Evolutionary conservation across 1,140 invertebrate genomes (phyloP), one percentile per base, ranked within the genome.

Genomic region (Drosophila kohkoa): DNA sequence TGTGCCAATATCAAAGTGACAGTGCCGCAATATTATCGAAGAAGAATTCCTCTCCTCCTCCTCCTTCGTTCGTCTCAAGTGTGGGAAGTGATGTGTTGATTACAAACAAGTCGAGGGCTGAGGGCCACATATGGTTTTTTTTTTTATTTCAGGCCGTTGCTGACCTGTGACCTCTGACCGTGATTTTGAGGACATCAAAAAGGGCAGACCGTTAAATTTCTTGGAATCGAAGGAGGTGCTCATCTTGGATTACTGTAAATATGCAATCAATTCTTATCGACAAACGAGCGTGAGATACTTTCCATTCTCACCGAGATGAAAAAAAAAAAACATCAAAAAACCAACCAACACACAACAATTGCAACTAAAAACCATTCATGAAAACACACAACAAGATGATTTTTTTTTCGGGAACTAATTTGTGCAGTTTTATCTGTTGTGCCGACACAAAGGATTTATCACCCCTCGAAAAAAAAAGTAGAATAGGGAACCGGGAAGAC

Each of bases 71-170:
- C n/a, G 35, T 13, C 43, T 43, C 66, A 41, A 69, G 73, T 63
- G 67, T 75, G 73, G 73, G 59, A 75, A 70, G 62, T 74, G 65
- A 75, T 71, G 73, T 75, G 73, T 71, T 75, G 73, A 75, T 75
- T 71, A 75, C 67, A 75, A 75, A 64, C 58, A 75, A 67, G 30
- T 28, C 68, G 59, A 46, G 49, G 13, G 48, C 32, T 15, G 20
- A 35, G 35, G 43, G 30, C 41, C 46, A 35, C 41, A 35, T 45
- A 49, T 62, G 52, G 32, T 32, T 52, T 32, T 25, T 25, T 25
- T 25, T 3, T n/a, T n/a, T n/a, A n/a, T 25, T 25, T 25, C 3
- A 25, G 49, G 8, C 35, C 30, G 30, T 32, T 10, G 8, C 66
- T 60, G 35, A 48, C 43, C 45, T n/a, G 20, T 25, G 25, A 58